These are phyloP conservation scores for Antheraea mylitta DNA, from an alignment of 1,140 invertebrate species.

Conservation along the genomic window DNA sequence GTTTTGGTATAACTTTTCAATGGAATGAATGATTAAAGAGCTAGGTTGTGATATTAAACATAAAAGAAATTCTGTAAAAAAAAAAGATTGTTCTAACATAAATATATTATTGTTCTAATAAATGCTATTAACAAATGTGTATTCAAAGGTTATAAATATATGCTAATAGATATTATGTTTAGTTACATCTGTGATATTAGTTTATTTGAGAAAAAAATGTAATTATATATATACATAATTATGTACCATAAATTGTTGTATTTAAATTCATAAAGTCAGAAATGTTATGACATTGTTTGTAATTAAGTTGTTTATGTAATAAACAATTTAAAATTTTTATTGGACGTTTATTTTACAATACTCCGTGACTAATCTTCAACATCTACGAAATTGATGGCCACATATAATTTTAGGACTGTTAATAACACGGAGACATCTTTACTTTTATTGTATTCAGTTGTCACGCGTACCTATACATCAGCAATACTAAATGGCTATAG, in stretches of 20 bases:
- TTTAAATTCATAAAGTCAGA: slow-evolving; percentile 52
- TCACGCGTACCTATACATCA: no score
- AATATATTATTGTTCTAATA: slow-evolving; percentile 19
- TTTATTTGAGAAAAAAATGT: slow-evolving; percentile 31
- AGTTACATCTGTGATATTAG: slow-evolving; percentile 64
- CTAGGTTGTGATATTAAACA: slow-evolving; percentile 36
- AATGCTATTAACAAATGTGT: slow-evolving; percentile 22
- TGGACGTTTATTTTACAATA: slow-evolving; percentile 14
- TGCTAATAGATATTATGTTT: slow-evolving; percentile 6
- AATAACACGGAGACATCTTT: no score
- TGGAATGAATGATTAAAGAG: neutral
- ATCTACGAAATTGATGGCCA: neutral
- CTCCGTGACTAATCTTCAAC: slow-evolving; percentile 4
- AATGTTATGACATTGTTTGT: slow-evolving; percentile 63
- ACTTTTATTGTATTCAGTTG: no score
- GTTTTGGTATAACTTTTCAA: neutral
- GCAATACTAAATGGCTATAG: no score
- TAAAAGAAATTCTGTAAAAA: slow-evolving; percentile 14
- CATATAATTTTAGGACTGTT: no score
- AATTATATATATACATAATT: slow-evolving; percentile 42
- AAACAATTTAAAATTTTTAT: slow-evolving; percentile 56
- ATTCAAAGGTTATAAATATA: slow-evolving; percentile 15
- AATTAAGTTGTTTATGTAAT: slow-evolving; percentile 69
- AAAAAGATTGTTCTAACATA: slow-evolving; percentile 11
- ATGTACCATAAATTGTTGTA: slow-evolving; percentile 49